Evolutionary conservation across 2,797 vertebrate genomes (phyloP), one percentile per base, ranked within the genome.

Genomic region (Pipistrellus pygmaeus): DNA sequence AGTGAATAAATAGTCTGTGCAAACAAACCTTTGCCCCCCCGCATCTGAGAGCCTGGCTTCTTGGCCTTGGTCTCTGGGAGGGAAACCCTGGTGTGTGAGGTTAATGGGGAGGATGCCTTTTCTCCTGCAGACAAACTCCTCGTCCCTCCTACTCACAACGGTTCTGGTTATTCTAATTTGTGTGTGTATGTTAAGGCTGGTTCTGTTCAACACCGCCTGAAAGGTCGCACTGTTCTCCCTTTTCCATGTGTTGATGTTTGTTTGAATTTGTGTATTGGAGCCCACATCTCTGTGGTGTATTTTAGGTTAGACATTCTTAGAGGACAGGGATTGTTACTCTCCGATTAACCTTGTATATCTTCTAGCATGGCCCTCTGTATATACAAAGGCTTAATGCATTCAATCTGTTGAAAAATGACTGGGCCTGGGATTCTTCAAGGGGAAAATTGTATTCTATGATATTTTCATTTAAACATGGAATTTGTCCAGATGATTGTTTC

Each of bases 321-420:
- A 95, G 89, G 91, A 82, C 87, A 93, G 93, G 35, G 88, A 82
- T 90, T 89, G 89, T 95, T 96, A 92, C 94, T 96, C 82, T 97
- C 44, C 48, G 68, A 95, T 95, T 89, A 93, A 96, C 96, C 96
- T 95, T 96, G 97, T 96, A 62, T 97, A 96, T 95, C 93, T 97
- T 96, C 76, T 75, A 94, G 77, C 78, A 38, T 88, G 64, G 38
- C 76, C 75, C 89, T 87, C 92, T 76, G 76, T 97, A 82, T 97
- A 95, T 82, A 95, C 95, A 97, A 96, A 97, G 94, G 91, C 93
- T 97, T 97, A 97, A 97, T 97, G 97, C 75, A 93, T 96, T 95
- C 97, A 97, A 93, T 96, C 94, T 97, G 96, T 95, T 97, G 96
- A 97, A 96, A 96, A 97, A 90, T 96, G 89, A 93, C 91, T 5